Percentiles rank a stretch among this genome's conserved stretches.
Conservation (phyloP, 2,888 invertebrate genomes). For the Margaritifera margaritifera region DNA sequence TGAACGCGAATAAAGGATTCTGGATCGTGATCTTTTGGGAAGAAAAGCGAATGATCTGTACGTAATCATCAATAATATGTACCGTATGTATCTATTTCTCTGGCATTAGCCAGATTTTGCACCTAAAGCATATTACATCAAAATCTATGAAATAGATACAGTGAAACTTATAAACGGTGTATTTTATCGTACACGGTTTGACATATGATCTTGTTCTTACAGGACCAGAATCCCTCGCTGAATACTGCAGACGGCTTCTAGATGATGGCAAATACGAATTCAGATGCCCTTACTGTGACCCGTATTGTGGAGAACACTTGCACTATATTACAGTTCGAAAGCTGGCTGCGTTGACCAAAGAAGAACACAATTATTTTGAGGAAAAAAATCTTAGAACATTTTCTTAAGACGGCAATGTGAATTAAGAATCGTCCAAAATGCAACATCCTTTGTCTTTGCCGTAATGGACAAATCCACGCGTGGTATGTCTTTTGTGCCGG, state of each 20-base stretch:
- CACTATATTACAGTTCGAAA: conserved; percentile 37
- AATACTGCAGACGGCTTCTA: conserved; percentile 38
- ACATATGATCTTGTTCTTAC: not conserved
- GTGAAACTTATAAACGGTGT: too few species aligned
- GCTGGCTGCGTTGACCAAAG: conserved; percentile 32
- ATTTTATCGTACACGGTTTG: too few species aligned
- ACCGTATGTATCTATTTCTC: not conserved
- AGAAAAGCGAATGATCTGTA: too few species aligned
- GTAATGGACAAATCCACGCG: conserved; percentile 25
- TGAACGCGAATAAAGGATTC: too few species aligned
- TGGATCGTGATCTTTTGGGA: too few species aligned
- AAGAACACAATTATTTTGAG: conserved; percentile 41
- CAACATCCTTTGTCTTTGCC: conserved; percentile 25
- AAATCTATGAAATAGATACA: too few species aligned
- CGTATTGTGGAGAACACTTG: conserved; percentile 35
- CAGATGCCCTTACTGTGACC: conserved; percentile 35
- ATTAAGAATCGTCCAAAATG: conserved; percentile 45
- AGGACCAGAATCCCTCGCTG: conserved; percentile 46
- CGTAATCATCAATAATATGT: too few species aligned
- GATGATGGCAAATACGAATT: conserved; percentile 33
- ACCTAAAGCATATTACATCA: not conserved
- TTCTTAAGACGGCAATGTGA: conserved; percentile 28
- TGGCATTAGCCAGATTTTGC: not conserved
- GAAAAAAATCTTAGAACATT: conserved; percentile 37
- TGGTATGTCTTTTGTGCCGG: conserved; percentile 40